Evolutionary conservation across 1,140 invertebrate species (phyloP).

Genomic region (Saxidomus purpurata): DNA sequence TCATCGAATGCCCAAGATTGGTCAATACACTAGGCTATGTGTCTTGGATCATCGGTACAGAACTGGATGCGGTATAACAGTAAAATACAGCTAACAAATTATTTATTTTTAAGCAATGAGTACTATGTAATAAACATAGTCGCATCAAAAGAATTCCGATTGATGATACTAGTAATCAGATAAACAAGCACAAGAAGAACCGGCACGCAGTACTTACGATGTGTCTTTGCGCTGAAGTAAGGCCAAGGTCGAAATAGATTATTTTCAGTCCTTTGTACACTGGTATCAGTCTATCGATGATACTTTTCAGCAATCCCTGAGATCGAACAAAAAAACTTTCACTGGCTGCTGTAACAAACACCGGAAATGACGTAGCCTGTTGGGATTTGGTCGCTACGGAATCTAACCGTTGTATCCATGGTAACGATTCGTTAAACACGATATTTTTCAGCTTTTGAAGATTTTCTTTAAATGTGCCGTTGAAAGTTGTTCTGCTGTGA

Average conservation of each 20-base stretch:
- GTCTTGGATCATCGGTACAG: too few relatives aligned
- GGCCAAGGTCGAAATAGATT: constrained; percentile 55
- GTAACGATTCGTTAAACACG: constrained; percentile 4
- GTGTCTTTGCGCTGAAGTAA: background rate
- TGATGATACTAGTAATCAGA: too few relatives aligned
- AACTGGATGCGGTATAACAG: too few relatives aligned
- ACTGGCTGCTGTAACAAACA: constrained; percentile 54
- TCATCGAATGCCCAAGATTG: too few relatives aligned
- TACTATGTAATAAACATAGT: too few relatives aligned
- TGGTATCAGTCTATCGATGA: constrained; percentile 30
- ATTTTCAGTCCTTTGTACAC: constrained; percentile 42
- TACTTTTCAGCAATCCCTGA: constrained; percentile 39
- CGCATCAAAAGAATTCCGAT: too few relatives aligned
- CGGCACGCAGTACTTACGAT: constrained; percentile 6
- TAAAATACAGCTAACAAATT: too few relatives aligned
- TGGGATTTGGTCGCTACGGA: background rate
- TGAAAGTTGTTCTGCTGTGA: background rate
- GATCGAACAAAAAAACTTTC: constrained; percentile 25
- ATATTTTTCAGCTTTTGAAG: constrained; percentile 3
- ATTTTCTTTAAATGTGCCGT: background rate
- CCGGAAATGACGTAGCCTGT: constrained; percentile 30
- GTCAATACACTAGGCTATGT: too few relatives aligned
- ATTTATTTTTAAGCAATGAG: too few relatives aligned
- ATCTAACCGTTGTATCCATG: background rate
- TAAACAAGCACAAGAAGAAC: too few relatives aligned